These are phyloP conservation scores for Sorex maritimensis DNA, from an alignment of 2,797 vertebrate species.

Conservation along the genomic window DNA sequence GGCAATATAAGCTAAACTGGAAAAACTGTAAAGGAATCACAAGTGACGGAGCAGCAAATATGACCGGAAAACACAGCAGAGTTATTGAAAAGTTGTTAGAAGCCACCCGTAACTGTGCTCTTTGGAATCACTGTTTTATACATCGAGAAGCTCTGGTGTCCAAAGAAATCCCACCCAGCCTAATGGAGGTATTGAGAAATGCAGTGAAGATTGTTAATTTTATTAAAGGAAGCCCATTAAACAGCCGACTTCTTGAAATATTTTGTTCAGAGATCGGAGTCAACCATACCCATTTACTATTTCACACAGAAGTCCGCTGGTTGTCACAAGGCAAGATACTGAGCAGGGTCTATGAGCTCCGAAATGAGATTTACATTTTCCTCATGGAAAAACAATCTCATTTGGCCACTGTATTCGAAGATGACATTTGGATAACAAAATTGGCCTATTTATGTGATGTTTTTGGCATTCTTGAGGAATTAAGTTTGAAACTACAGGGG, in stretches of 20 bases:
- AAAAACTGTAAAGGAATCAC: conserved; percentile 66
- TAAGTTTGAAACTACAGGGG: conserved; percentile 65
- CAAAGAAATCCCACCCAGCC: conserved; percentile 46
- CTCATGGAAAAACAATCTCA: conserved; percentile 60
- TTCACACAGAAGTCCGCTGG: conserved; percentile 44
- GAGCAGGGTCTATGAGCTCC: conserved; percentile 58
- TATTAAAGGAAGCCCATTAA: conserved; percentile 67
- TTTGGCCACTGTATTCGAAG: conserved; percentile 57
- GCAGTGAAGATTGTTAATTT: conserved; percentile 69
- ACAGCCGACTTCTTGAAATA: conserved; percentile 27
- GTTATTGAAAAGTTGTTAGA: conserved; percentile 68
- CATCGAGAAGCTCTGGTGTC: conserved; percentile 58
- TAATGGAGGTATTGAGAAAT: conserved; percentile 61
- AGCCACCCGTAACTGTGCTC: neutral
- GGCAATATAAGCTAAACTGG: conserved; percentile 68
- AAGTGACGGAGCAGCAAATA: conserved; percentile 66
- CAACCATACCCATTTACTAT: conserved; percentile 59
- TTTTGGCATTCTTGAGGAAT: conserved; percentile 68
- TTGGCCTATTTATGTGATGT: conserved; percentile 71
- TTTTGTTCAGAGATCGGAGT: conserved; percentile 63
- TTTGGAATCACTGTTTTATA: conserved; percentile 71
- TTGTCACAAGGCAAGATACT: conserved; percentile 53
- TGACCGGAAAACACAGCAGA: conserved; percentile 53
- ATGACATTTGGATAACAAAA: conserved; percentile 72
- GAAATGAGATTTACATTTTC: conserved; percentile 67